Evolutionary conservation across 1,140 invertebrate species (phyloP).

Genomic region (Pseudomyrmex flavicornis): DNA sequence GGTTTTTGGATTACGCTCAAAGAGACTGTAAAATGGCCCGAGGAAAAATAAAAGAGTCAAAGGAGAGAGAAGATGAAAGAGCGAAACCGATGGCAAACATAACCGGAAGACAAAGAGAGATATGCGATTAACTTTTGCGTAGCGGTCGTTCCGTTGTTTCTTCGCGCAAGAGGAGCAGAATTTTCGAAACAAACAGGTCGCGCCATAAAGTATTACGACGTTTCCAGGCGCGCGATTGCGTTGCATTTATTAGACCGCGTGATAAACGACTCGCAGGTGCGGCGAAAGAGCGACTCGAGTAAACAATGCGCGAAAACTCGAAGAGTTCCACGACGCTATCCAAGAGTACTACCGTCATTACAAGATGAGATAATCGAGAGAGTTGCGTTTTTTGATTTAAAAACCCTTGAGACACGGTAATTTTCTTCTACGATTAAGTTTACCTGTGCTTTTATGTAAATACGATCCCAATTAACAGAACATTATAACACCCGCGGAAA

Average conservation of each 20-base stretch:
- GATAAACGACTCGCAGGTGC: conserved; percentile 56
- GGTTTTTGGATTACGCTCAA: conserved; percentile 13
- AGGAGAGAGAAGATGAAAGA: neutral
- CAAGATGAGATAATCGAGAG: conserved; percentile 6
- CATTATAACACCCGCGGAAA: conserved; percentile 14
- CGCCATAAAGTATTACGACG: conserved; percentile 28
- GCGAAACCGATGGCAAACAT: neutral
- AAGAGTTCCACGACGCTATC: conserved; percentile 21
- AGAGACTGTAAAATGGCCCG: conserved; percentile 31
- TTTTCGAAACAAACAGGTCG: conserved; percentile 46
- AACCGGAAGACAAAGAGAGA: conserved; percentile 2
- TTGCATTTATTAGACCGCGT: conserved; percentile 56
- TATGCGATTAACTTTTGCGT: conserved; percentile 46
- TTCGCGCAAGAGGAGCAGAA: conserved; percentile 21
- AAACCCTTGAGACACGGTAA: too few species aligned
- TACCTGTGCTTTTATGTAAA: conserved; percentile 7
- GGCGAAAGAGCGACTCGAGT: conserved; percentile 18
- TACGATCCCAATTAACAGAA: conserved; percentile 13
- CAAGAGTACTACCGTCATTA: neutral
- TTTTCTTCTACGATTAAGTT: neutral
- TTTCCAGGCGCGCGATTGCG: conserved; percentile 43
- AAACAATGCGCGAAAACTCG: conserved; percentile 47
- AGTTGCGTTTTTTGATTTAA: too few species aligned
- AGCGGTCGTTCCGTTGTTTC: conserved; percentile 22
- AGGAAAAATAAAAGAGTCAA: conserved; percentile 9